Evolutionary conservation across 92 coral and sea anemone species (phyloP).

Genomic region (Epizoanthus scotinus): DNA sequence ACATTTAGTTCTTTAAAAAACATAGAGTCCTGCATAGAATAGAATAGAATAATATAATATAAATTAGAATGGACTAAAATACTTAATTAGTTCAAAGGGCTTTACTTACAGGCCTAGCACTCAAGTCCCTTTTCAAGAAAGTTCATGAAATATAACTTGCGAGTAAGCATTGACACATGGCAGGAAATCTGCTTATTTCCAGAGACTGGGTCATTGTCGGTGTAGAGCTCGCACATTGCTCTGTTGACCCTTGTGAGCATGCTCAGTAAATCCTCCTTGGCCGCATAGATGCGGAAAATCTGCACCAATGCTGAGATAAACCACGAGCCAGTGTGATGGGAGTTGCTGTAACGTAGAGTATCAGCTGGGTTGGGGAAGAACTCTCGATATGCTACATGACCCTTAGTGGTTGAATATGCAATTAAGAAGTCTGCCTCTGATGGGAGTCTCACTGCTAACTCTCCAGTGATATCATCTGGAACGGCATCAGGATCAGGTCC

Average conservation of each 20-base stretch:
- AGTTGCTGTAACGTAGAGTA: not conserved
- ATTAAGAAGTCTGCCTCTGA: conserved; percentile 86
- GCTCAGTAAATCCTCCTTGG: conserved; percentile 80
- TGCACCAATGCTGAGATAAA: conserved; percentile 78
- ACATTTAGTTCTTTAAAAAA: too few relatives aligned
- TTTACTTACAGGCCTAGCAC: not conserved
- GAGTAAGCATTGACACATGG: conserved; percentile 87
- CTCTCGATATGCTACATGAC: conserved; percentile 64
- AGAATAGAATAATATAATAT: too few relatives aligned
- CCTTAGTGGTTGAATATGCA: conserved; percentile 87
- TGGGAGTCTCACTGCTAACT: conserved; percentile 82
- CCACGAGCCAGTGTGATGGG: conserved; percentile 81
- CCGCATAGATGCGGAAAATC: conserved; percentile 57
- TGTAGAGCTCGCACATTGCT: conserved; percentile 68
- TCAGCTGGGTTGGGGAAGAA: conserved; percentile 38
- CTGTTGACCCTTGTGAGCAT: conserved; percentile 91
- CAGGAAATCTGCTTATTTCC: conserved; percentile 86
- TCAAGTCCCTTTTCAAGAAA: conserved; percentile 6
- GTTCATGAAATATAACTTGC: conserved; percentile 72
- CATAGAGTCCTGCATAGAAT: too few relatives aligned
- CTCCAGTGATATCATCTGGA: conserved; percentile 32
- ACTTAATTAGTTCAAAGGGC: not conserved
- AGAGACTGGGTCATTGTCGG: conserved; percentile 42
- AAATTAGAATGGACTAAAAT: too few relatives aligned
- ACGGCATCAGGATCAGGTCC: conserved; percentile 43